A percentile compares a stretch with the other conserved stretches of the same genome.
Conservation (phyloP, 2,113 vertebrate species). For the Balaenoptera acutorostrata region DNA sequence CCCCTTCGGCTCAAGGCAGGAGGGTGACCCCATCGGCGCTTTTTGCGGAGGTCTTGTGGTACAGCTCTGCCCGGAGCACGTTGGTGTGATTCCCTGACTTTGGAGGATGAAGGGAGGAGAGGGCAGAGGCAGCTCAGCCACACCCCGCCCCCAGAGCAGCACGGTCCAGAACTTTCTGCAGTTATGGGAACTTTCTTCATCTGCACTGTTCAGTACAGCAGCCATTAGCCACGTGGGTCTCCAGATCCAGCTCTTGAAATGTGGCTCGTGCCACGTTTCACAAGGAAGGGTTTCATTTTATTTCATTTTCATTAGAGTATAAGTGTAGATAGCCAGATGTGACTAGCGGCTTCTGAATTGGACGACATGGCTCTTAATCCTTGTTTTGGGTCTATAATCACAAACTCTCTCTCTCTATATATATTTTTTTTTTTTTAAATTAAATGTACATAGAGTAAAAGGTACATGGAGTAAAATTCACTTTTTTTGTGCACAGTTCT, state of each 20-base stretch:
- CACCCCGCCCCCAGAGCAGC: neutral
- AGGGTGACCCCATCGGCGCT: accelerated
- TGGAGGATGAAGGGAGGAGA: neutral
- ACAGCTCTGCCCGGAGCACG: accelerated
- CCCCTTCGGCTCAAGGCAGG: neutral
- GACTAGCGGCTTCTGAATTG: neutral
- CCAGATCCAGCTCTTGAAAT: neutral
- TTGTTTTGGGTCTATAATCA: neutral
- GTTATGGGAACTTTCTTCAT: accelerated
- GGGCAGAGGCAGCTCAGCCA: neutral
- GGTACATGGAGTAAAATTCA: neutral
- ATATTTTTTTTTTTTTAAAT: no score
- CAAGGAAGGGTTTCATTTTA: neutral
- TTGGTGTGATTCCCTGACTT: accelerated
- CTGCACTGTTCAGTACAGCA: accelerated
- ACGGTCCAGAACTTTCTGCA: accelerated
- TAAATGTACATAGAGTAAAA: no score
- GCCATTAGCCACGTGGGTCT: accelerated
- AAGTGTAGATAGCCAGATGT: neutral
- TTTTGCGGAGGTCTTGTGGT: neutral
- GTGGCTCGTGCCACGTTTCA: neutral
- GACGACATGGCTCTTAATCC: neutral
- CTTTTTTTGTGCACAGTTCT: neutral
- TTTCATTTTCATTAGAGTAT: neutral
- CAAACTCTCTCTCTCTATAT: no score